Base-by-base conservation (phyloP, 2,797 vertebrate genomes). In the Pampus argenteus region DNA sequence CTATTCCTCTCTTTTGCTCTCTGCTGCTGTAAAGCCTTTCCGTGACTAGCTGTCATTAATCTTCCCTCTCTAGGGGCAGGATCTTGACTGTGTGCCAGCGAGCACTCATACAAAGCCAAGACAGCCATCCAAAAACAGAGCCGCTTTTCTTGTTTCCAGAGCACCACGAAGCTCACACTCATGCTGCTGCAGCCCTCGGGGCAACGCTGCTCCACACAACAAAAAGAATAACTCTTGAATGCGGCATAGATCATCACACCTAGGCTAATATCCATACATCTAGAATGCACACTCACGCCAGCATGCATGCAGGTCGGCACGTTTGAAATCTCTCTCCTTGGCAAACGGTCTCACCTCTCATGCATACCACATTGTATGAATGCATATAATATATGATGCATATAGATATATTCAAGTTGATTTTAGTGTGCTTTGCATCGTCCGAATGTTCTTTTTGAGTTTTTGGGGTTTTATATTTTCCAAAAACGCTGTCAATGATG, bases 41-140 rank as follows among this genome's bases (percentile, higher is more conserved):
- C 93, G 93, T 95, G 94, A 95, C 94, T 94, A 92, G 93, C 91
- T 94, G 88, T 94, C 93, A 94, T 94, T 95, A 94, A 94, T 95
- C 93, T 94, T 91, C 88, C 59, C 83, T 94, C 90, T 93, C 91
- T 84, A 80, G 88, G 92, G 93, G 92, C 91, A 94, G 92, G 85
- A 93, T 92, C 84, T 94, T 94, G 94, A 93, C 88, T 83, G 81
- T 14, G 55, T 92, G 92, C 94, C 94, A 94, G 81, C 66, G 38
- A 86, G 86, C 34, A 62, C 87, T 92, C 80, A 83, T 72, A 88
- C 91, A 92, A 92, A 93, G 93, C 90, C 92, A 92, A 93, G 86
- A 92, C 84, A 91, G 84, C 68, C 54, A 88, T 90, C 87, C 88
- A 89, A 90, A 92, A 89, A 91, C 88, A 90, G 89, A 86, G 86